phyloP scores from a whole-genome alignment of 2,888 invertebrate genomes.

The Pseudeuparius sepicola region DNA sequence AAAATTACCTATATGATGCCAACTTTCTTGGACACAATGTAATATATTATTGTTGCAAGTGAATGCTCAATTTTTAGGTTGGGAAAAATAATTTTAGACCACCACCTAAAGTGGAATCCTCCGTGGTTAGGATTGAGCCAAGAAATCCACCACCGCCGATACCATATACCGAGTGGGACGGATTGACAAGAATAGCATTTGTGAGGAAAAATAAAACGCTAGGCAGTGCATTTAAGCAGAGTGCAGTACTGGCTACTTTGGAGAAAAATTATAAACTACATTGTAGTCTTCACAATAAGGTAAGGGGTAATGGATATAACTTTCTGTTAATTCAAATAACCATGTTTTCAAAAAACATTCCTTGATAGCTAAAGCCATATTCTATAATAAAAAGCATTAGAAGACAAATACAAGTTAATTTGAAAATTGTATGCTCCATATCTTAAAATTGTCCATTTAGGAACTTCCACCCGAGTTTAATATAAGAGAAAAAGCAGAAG shows the following conservation, averaged over 20 bases:
- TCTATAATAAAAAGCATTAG: too few species aligned
- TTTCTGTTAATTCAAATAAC: too few species aligned
- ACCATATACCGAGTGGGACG: conserved; percentile 98
- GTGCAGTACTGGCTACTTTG: conserved; percentile 69
- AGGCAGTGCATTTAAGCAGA: conserved; percentile 79
- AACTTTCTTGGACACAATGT: too few species aligned
- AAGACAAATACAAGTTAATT: too few species aligned
- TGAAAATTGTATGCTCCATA: too few species aligned
- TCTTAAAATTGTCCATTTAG: too few species aligned
- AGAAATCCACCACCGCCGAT: conserved; percentile 94
- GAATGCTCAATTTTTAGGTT: conserved; percentile 58
- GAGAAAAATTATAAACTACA: conserved; percentile 87
- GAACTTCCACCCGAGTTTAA: conserved; percentile 66
- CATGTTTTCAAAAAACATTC: too few species aligned
- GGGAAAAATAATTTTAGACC: conserved; percentile 98
- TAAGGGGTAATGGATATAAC: too few species aligned
- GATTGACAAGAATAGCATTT: conserved; percentile 89
- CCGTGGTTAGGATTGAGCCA: conserved; percentile 95
- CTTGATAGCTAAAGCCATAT: too few species aligned
- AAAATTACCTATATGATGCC: too few species aligned
- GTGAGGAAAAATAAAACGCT: conserved; percentile 95
- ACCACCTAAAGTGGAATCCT: conserved; percentile 98
- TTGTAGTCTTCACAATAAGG: conserved; percentile 77
- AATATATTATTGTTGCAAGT: too few species aligned
- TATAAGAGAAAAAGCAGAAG: conserved; percentile 69